Evolutionary conservation across 37 sponge, comb jelly and placozoan genomes (phyloP), one percentile per base, ranked within the genome.

Genomic region (Lycopodina hypogea): DNA sequence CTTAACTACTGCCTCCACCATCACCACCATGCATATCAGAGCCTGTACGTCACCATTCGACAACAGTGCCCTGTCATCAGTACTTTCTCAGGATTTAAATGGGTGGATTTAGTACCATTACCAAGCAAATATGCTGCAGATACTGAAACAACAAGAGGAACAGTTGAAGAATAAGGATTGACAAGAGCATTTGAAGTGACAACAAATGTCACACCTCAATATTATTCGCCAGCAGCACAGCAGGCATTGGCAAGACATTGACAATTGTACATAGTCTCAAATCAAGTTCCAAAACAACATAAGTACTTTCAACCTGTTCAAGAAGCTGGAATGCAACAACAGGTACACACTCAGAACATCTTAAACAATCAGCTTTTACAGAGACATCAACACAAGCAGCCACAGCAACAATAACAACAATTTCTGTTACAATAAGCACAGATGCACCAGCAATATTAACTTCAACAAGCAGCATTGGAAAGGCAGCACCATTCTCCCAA

Each of bases 381-480:
- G 63, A 45, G 21, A 8, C 24, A 21, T 11, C 48, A 42, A 39
- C n/a, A n/a, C 2, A 45, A 29, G 17, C 42, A 22, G n/a, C n/a
- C 2, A 50, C 71, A 42, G 24, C 51, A 42, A 14, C 71, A 51
- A 28, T 24, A 51, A 7, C 51, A 51, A 11, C 48, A 50, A 24
- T 29, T 39, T 12, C 33, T 67, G 56, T 74, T 64, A 22, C 75
- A 61, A 36, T 72, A 81, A 30, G 32, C 56, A 37, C 76, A 74
- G 51, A 36, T 41, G 42, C 76, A 75, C 34, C 76, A 83, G 42
- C 76, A 83, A 45, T 51, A 72, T 32, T 55, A 74, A 21, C 75
- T 72, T 17, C 81, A 57, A 26, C 81, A 81, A 35, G 62, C 71
- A 19, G 66, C 33, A 65, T 8, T 65, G n/a, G n/a, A n/a, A n/a